Evolutionary conservation across 2,888 invertebrate species (phyloP).

Genomic region (Temnothorax rugatulus): DNA sequence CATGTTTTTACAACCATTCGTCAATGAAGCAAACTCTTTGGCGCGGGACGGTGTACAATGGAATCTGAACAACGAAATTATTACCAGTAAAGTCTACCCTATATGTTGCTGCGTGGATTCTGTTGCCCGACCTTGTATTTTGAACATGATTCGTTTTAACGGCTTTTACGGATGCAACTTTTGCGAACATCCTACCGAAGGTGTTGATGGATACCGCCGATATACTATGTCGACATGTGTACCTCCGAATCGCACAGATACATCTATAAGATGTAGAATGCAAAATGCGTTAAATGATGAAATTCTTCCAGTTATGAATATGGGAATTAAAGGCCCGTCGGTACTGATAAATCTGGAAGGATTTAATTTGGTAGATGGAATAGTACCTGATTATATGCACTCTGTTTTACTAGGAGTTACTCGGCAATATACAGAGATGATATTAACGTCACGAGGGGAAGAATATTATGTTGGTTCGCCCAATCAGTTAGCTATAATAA

Average conservation of each 20-base stretch:
- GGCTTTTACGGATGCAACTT: neutral
- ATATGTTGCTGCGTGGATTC: neutral
- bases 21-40: neutral
- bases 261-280: neutral
- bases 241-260: neutral
- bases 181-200: conserved; percentile 3
- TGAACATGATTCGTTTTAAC: neutral
- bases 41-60: neutral
- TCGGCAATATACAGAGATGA: neutral
- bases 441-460: neutral
- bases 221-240: neutral
- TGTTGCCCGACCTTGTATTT: neutral
- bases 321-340: neutral
- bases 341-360: neutral
- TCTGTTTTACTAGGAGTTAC: neutral
- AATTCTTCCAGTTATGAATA: neutral
- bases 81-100: neutral
- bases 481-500: neutral
- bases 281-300: neutral
- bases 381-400: conserved; percentile 1
- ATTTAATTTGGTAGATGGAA: neutral
- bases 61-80: neutral
- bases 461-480: neutral
- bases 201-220: neutral
- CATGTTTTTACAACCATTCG: neutral